Base-by-base conservation (phyloP, 30 jellyfish, hydroid and myxozoan species). In the Rhopilema esculentum region DNA sequence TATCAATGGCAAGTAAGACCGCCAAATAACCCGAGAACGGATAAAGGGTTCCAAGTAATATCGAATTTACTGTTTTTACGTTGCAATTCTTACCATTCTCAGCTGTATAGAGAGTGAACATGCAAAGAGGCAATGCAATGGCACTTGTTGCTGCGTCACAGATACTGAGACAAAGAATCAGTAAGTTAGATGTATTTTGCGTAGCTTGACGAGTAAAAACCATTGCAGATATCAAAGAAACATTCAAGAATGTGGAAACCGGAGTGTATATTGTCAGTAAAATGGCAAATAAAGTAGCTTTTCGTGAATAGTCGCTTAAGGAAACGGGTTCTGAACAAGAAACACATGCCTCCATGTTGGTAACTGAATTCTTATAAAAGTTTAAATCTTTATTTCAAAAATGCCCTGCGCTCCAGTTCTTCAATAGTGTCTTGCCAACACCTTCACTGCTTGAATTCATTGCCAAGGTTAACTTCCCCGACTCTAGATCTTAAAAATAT, bases 151-250 rank as follows among this genome's bases (percentile, higher is more conserved):
- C 51, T 67, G 51, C 24, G 32, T 73, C 84, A 21, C 48, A 73
- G 1, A 73, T 9, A 33, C 71, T 31, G 32, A 40, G 20, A 17
- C 32, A 18, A n/a, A 73, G 9, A 22, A 73, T 73, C 1, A 73
- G 8, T 0, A 73, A 15, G 65, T 73, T 73, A 21, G 84, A 32
- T 1, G 84, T 31, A 23, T 73, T 73, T 18, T 73, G 64, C 0
- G 84, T 73, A 17, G 40, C 84, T 33, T 73, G 84, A 9, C 48
- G 23, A 1, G 84, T 73, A 15, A 50, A 66, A 31, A 73, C 50
- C 48, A 73, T 9, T 4, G 84, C 48, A 0, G 48, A 28, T 1
- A 73, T 73, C 69, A 73, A 66, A 18, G 8, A 7, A 16, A 73
- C 12, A 20, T 73, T 73, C 16, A 26, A 24, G 48, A 73, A 18